phyloP scores from a whole-genome alignment of 2,888 invertebrate genomes.

The Kuschelorhynchus macadamiae region DNA sequence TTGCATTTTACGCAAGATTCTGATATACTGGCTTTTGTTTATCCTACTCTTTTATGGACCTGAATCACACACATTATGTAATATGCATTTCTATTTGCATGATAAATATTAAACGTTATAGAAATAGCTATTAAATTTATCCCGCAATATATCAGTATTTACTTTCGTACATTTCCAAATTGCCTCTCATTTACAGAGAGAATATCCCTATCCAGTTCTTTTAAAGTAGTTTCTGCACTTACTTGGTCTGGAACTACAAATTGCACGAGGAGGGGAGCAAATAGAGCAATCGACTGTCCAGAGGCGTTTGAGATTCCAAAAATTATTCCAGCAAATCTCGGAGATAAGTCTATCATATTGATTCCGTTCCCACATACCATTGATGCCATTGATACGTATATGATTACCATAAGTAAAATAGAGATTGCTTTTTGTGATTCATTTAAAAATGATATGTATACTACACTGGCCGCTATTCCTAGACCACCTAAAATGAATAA shows the following conservation, averaged over 20 bases:
- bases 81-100: too few relatives aligned
- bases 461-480: constrained; percentile 16
- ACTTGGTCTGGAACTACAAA: constrained; percentile 78
- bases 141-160: too few relatives aligned
- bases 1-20: too few relatives aligned
- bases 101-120: too few relatives aligned
- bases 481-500: constrained; percentile 16
- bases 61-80: too few relatives aligned
- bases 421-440: constrained; percentile 20
- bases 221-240: constrained; percentile 5
- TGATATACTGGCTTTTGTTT: too few relatives aligned
- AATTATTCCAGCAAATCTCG: constrained; percentile 85
- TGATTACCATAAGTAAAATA: constrained; percentile 24
- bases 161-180: too few relatives aligned
- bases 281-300: constrained; percentile 82
- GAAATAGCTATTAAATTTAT: too few relatives aligned
- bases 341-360: constrained; percentile 84
- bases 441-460: constrained; percentile 20
- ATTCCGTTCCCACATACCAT: constrained; percentile 71
- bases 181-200: too few relatives aligned
- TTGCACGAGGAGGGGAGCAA: constrained; percentile 83
- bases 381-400: constrained; percentile 10
- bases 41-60: too few relatives aligned
- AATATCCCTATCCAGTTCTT: too few relatives aligned
- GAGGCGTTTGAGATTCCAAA: constrained; percentile 87